Conservation (phyloP, 2,888 invertebrate genomes). For the Allacma fusca region DNA sequence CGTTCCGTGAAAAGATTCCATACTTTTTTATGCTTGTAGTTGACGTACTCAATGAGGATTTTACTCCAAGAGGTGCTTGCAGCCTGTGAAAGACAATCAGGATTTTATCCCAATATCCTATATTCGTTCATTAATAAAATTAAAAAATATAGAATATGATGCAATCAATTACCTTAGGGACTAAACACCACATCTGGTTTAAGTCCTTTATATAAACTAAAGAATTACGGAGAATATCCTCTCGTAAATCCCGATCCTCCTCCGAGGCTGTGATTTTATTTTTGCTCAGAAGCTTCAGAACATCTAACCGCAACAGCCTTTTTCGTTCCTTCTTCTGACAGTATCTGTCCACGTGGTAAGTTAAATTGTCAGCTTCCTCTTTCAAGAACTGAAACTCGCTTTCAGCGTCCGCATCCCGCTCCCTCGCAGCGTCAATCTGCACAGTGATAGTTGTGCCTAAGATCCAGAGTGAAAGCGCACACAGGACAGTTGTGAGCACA, state of each 20-base stretch:
- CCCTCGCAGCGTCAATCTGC: slow-evolving; percentile 43
- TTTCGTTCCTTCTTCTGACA: slow-evolving; percentile 21
- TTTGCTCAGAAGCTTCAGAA: not conserved
- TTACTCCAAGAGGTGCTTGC: slow-evolving; percentile 59
- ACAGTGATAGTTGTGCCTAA: slow-evolving; percentile 49
- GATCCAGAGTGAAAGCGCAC: slow-evolving; percentile 48
- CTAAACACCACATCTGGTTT: slow-evolving; percentile 60
- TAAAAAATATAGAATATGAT: too few relatives aligned
- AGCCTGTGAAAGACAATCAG: slow-evolving; percentile 55
- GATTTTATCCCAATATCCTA: too few relatives aligned
- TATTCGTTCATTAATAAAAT: too few relatives aligned
- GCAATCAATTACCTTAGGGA: slow-evolving; percentile 54
- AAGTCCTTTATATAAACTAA: slow-evolving; percentile 55
- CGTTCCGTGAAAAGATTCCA: not conserved
- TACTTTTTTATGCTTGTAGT: not conserved
- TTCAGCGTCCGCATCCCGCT: not conserved
- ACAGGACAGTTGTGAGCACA: slow-evolving; percentile 32
- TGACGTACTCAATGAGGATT: slow-evolving; percentile 14
- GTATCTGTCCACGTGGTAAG: slow-evolving; percentile 1
- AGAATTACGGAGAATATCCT: slow-evolving; percentile 50
- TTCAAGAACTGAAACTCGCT: not conserved
- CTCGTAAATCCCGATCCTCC: slow-evolving; percentile 31
- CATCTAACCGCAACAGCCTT: not conserved
- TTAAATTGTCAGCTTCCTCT: not conserved
- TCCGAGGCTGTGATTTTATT: not conserved